Evolutionary conservation across 1,140 invertebrate species (phyloP), one percentile per base, ranked within the genome.

Genomic region (Helicoverpa zea): DNA sequence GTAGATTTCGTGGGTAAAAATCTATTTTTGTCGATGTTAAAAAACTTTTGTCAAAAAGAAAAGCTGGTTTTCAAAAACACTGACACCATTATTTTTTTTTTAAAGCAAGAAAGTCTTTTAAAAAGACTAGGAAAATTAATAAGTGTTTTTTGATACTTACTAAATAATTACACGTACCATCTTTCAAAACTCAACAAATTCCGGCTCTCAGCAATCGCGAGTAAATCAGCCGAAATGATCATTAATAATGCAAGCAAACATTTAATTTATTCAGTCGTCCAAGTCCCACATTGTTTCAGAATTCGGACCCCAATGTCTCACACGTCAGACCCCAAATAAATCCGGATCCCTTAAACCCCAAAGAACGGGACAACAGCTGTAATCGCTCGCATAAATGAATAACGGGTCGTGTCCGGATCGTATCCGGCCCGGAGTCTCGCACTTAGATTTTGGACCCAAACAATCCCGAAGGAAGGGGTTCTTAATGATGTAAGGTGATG

Each of bases 361-460:
- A 76, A 66, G 75, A 77, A 77, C 61, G 52, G 51, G 66, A 77
- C 75, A 77, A 77, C 75, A 77, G 75, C 75, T 77, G 75, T 77
- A 77, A 66, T 77, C 75, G 75, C 61, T 61, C 75, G 75, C 75
- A 77, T 77, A 77, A 77, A 77, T 77, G 75, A 77, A 77, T 77
- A 66, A 77, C 56, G 49, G 75, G 75, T 18, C 18, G 49, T 72
- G 49, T 72, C 68, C 49, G 49, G 66, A 12, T 11, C 18, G 66
- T 51, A 43, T 70, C 66, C 66, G 68, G 23, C 18, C 49, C 18
- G 68, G 30, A 77, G 54, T 61, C 61, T 11, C 43, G 75, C 59
- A 66, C 75, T 77, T 77, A 54, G 61, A 77, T 66, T 77, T 54
- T 66, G 61, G 61, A 66, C 59, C 75, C 35, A 56, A 77, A 54